Conservation (phyloP, 2,113 vertebrate species). For the Rhinichthys klamathensis region DNA sequence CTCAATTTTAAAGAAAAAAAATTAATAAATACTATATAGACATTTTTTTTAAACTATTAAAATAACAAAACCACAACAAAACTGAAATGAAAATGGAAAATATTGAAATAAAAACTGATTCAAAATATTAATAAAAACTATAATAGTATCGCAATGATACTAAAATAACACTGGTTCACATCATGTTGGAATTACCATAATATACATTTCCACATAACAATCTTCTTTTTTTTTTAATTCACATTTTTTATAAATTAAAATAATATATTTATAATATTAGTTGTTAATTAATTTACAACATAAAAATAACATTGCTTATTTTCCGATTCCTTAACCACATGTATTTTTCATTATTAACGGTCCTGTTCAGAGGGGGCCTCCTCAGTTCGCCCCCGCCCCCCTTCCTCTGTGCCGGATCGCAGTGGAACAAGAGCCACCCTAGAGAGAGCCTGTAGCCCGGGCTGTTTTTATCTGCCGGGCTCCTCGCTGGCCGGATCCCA, state of each 20-base stretch:
- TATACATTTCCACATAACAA: neutral
- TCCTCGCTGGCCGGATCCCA: conserved; percentile 47
- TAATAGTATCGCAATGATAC: too few species aligned
- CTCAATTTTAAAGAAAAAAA: too few species aligned
- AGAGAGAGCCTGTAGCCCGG: conserved; percentile 20
- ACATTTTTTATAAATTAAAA: neutral
- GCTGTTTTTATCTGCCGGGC: conserved; percentile 13
- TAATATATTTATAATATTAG: neutral
- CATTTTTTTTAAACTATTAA: too few species aligned
- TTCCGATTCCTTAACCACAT: neutral
- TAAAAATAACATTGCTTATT: neutral
- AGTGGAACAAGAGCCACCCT: conserved; percentile 43
- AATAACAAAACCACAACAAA: too few species aligned
- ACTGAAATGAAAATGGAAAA: too few species aligned
- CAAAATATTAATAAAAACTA: too few species aligned
- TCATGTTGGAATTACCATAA: neutral
- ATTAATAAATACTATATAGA: too few species aligned
- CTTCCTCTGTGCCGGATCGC: neutral
- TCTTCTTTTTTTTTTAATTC: too few species aligned
- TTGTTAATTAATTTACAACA: neutral
- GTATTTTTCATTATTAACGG: neutral
- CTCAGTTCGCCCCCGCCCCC: neutral
- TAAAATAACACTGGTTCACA: too few species aligned
- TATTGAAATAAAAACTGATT: too few species aligned
- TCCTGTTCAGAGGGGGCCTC: neutral